These are phyloP conservation scores for Poliocrania exsul DNA, from an alignment of 2,797 vertebrate species.

Conservation along the genomic window DNA sequence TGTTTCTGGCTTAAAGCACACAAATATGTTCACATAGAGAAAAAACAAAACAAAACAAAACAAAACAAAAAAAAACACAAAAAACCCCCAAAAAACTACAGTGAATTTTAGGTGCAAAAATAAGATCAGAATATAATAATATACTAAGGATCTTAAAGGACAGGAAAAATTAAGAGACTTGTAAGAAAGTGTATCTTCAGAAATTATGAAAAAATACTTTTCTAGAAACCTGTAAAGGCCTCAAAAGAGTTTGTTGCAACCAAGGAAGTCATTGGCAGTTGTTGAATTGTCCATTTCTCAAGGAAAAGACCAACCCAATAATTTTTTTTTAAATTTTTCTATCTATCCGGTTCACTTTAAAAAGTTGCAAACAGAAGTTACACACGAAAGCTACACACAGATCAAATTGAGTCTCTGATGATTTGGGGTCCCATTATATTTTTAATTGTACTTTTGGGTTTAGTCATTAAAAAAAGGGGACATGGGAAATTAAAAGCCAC, in stretches of 20 bases:
- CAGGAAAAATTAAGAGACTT: neutral
- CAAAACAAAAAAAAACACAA: too few species aligned
- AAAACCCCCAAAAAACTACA: too few species aligned
- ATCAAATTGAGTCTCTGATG: neutral
- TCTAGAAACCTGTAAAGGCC: neutral
- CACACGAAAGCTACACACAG: neutral
- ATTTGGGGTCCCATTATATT: neutral
- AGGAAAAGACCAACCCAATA: neutral
- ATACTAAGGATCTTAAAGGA: neutral
- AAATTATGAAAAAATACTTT: neutral
- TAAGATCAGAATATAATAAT: neutral
- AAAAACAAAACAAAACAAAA: neutral
- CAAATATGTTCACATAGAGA: neutral
- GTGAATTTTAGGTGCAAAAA: neutral
- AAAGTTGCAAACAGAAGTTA: neutral
- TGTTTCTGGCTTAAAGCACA: neutral
- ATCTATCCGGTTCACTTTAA: neutral
- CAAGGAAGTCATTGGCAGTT: neutral
- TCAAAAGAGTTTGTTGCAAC: neutral
- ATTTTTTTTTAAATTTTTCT: neutral
- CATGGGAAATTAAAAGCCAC: neutral
- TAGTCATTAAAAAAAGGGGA: neutral
- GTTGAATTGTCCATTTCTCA: neutral
- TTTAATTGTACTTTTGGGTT: neutral
- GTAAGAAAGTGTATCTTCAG: neutral